These are phyloP conservation scores for Zoanthus solanderi DNA, from an alignment of 92 coral and sea anemone genomes.

Conservation along the genomic window DNA sequence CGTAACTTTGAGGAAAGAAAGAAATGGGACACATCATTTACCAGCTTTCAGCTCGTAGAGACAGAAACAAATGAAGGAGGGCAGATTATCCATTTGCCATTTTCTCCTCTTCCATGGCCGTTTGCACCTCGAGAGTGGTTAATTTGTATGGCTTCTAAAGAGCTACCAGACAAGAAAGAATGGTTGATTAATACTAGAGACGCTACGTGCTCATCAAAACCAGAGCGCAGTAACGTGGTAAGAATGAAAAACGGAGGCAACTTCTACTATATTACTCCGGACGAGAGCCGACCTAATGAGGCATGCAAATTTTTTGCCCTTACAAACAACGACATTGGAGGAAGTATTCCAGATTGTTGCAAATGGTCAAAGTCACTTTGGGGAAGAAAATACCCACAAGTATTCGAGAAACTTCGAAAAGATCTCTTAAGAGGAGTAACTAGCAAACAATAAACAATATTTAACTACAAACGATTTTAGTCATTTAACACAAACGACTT, in stretches of 20 bases:
- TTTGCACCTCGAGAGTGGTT: constrained; percentile 21
- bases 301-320: neutral
- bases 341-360: neutral
- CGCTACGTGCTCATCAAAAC: constrained; percentile 27
- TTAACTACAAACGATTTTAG: no score
- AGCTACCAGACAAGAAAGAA: constrained; percentile 9
- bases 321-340: neutral
- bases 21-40: constrained; percentile 9
- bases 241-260: constrained; percentile 8
- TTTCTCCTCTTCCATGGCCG: constrained; percentile 11
- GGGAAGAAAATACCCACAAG: neutral
- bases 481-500: no score
- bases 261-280: neutral
- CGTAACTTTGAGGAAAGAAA: neutral
- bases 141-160: neutral
- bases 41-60: neutral
- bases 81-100: neutral
- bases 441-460: neutral
- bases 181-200: constrained; percentile 11
- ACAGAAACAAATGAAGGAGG: neutral
- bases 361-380: neutral
- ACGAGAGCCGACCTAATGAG: no score
- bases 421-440: neutral
- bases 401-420: neutral
- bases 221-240: constrained; percentile 9